Percentiles rank a stretch among this genome's conserved stretches.
Conservation (phyloP, 2,888 invertebrate species). For the Ectropis crepuscularia region DNA sequence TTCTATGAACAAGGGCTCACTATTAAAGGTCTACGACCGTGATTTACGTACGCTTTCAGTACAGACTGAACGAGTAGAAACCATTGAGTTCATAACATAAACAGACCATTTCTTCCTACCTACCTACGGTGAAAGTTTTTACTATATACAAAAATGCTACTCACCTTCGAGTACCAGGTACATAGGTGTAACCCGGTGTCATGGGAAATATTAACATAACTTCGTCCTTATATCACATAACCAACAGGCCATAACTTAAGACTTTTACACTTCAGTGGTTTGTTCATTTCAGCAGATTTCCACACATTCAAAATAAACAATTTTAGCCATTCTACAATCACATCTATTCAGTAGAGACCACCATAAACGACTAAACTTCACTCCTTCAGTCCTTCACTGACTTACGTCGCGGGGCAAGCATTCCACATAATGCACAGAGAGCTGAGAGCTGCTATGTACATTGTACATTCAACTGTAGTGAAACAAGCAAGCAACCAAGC, state of each 20-base stretch:
- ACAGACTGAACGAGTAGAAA: conserved; percentile 12
- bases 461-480: no score
- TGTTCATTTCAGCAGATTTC: conserved; percentile 45
- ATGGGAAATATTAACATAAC: conserved; percentile 78
- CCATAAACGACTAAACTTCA: no score
- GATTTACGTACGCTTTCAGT: conserved; percentile 51
- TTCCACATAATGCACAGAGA: no score
- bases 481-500: no score
- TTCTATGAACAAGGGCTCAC: conserved; percentile 55
- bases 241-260: conserved; percentile 68
- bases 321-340: conserved; percentile 45
- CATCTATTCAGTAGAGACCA: neutral
- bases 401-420: no score
- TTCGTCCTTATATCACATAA: conserved; percentile 71
- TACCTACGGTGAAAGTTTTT: conserved; percentile 21
- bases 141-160: conserved; percentile 52
- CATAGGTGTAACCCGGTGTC: conserved; percentile 79
- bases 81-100: conserved; percentile 12
- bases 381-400: no score
- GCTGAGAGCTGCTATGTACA: no score
- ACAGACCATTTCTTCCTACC: conserved; percentile 10
- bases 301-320: conserved; percentile 51
- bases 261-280: conserved; percentile 48
- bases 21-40: conserved; percentile 53
- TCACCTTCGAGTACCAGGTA: conserved; percentile 78